A percentile compares a stretch with the other conserved stretches of the same genome.
Evolutionary conservation across 2,888 invertebrate species (phyloP).

Genomic region (Nephrotoma guestfalica): DNA sequence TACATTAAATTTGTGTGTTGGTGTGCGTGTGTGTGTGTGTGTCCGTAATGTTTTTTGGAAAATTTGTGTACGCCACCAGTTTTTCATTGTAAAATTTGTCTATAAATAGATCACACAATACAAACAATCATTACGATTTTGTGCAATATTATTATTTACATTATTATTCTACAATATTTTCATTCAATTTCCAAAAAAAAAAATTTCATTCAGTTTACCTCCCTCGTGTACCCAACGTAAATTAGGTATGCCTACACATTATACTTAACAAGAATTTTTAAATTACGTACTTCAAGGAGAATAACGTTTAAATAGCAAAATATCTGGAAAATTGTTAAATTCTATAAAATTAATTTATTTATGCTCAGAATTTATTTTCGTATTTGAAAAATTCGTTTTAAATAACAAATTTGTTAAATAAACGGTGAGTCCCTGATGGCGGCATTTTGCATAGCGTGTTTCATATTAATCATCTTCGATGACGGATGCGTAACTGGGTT

Average conservation of each 20-base stretch:
- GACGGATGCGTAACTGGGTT: background rate
- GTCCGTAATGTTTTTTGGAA: background rate
- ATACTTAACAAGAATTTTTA: background rate
- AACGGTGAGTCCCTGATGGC: background rate
- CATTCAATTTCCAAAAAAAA: background rate
- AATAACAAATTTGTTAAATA: background rate
- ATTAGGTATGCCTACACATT: background rate
- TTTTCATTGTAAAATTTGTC: background rate
- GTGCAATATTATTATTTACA: background rate
- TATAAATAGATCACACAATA: background rate
- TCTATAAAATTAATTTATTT: background rate
- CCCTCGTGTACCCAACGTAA: too few species aligned
- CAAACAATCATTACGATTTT: background rate
- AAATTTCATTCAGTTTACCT: background rate
- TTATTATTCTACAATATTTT: background rate
- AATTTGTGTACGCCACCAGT: background rate
- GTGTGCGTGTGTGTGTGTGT: too few species aligned
- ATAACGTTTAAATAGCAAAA: background rate
- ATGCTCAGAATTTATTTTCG: background rate
- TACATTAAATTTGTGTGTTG: background rate
- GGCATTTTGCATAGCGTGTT: background rate
- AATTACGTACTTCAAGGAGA: background rate
- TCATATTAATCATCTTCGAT: background rate
- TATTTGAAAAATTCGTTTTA: background rate
- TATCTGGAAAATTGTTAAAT: background rate